Evolutionary conservation across 2,888 invertebrate species (phyloP).

Genomic region (Tipula unca): DNA sequence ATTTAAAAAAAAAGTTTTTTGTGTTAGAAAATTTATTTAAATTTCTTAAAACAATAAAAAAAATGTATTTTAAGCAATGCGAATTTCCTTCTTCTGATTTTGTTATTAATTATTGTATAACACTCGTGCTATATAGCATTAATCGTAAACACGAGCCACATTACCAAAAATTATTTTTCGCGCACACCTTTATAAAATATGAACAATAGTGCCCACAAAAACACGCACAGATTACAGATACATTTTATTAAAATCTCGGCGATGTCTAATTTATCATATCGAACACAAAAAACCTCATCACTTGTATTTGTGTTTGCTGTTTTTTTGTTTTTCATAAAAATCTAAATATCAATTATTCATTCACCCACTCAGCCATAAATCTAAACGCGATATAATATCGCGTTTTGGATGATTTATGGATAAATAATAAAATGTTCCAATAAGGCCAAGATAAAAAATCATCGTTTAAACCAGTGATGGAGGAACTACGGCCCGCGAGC

Average conservation of each 20-base stretch:
- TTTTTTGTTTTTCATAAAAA: not conserved
- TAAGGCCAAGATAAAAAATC: not conserved
- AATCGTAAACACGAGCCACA: not conserved
- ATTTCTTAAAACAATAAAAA: not conserved
- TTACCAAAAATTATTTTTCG: not conserved
- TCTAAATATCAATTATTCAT: not conserved
- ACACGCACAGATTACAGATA: not conserved
- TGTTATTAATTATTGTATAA: not conserved
- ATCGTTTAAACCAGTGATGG: not conserved
- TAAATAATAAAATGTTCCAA: not conserved
- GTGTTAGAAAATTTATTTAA: not conserved
- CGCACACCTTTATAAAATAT: not conserved
- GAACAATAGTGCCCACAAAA: not conserved
- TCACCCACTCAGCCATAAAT: not conserved
- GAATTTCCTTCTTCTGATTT: not conserved
- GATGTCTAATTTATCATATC: not conserved
- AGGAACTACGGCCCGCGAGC: too few relatives aligned
- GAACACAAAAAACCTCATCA: not conserved
- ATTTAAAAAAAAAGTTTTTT: not conserved
- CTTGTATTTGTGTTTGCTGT: not conserved
- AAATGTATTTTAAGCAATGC: slow-evolving; percentile 8
- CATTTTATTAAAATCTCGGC: not conserved
- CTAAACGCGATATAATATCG: not conserved
- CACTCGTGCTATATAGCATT: not conserved
- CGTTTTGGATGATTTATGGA: not conserved